phyloP scores from a whole-genome alignment of 2,888 invertebrate genomes.

The Hydraecia micacea region DNA sequence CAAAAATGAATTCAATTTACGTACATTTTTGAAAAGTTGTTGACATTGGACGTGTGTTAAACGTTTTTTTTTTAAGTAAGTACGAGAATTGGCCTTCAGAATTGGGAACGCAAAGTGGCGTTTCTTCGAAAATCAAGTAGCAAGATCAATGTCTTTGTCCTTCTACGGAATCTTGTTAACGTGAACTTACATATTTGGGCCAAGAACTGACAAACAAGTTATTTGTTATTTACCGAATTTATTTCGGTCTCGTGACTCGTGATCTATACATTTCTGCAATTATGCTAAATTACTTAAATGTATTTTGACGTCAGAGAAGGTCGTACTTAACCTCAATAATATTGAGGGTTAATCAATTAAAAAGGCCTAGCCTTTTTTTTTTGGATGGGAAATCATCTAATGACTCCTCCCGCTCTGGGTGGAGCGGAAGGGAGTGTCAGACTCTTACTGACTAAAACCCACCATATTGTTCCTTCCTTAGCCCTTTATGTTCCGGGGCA shows the following conservation, averaged over 20 bases:
- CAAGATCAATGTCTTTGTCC: slow-evolving; percentile 45
- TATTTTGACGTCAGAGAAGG: slow-evolving; percentile 10
- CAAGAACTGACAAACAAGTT: slow-evolving; percentile 46
- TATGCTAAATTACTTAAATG: slow-evolving; percentile 11
- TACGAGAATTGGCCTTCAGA: background rate
- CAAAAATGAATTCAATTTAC: background rate
- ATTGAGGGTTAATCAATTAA: slow-evolving; percentile 10
- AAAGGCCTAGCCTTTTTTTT: too few relatives aligned
- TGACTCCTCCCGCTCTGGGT: too few relatives aligned
- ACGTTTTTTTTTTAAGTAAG: background rate
- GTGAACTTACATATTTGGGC: slow-evolving; percentile 33
- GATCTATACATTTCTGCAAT: slow-evolving; percentile 14
- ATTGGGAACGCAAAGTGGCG: slow-evolving; percentile 3
- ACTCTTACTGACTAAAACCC: too few relatives aligned
- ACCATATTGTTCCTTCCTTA: too few relatives aligned
- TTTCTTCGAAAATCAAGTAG: slow-evolving; percentile 7
- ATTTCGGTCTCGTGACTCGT: slow-evolving; percentile 17
- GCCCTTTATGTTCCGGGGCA: too few relatives aligned
- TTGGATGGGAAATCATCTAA: too few relatives aligned
- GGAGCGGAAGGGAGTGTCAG: too few relatives aligned
- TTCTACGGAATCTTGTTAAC: slow-evolving; percentile 36
- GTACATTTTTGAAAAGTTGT: background rate
- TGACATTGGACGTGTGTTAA: too few relatives aligned
- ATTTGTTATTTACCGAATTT: slow-evolving; percentile 14
- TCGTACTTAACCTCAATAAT: background rate